Conservation (phyloP, 2,888 invertebrate species). For the Mamestra brassicae region DNA sequence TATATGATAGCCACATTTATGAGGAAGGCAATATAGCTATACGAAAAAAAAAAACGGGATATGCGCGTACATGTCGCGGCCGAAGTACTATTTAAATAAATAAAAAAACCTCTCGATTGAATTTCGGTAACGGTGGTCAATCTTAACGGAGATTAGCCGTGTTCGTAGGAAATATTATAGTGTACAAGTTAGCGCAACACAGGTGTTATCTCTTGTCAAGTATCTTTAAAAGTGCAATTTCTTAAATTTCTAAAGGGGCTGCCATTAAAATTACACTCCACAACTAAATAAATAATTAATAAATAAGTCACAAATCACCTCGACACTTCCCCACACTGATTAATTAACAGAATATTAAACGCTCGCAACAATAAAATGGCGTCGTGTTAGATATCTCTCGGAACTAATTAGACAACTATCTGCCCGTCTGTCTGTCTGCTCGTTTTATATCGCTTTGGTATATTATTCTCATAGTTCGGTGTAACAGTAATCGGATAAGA, state of each 20-base stretch:
- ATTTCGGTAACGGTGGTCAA: too few species aligned
- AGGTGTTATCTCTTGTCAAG: neutral
- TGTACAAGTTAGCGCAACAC: too few species aligned
- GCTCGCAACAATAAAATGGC: constrained; percentile 50
- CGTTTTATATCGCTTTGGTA: constrained; percentile 41
- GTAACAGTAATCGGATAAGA: too few species aligned
- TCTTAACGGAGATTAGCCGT: too few species aligned
- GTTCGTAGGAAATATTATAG: too few species aligned
- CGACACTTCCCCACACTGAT: constrained; percentile 47
- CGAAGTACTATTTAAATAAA: too few species aligned
- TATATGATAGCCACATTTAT: too few species aligned
- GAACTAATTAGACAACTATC: constrained; percentile 67
- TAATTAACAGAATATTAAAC: constrained; percentile 63
- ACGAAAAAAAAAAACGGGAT: too few species aligned
- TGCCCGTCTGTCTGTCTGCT: constrained; percentile 53
- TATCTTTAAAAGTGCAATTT: neutral
- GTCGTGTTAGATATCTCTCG: constrained; percentile 63
- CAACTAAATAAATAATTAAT: constrained; percentile 40
- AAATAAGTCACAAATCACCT: constrained; percentile 44
- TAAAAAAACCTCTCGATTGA: too few species aligned
- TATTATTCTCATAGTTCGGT: constrained; percentile 46
- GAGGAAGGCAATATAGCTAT: too few species aligned
- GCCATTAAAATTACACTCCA: neutral
- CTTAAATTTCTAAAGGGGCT: neutral
- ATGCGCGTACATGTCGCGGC: too few species aligned